These are phyloP conservation scores for Athripsodes cinereus DNA, from an alignment of 2,888 invertebrate genomes.

Conservation along the genomic window DNA sequence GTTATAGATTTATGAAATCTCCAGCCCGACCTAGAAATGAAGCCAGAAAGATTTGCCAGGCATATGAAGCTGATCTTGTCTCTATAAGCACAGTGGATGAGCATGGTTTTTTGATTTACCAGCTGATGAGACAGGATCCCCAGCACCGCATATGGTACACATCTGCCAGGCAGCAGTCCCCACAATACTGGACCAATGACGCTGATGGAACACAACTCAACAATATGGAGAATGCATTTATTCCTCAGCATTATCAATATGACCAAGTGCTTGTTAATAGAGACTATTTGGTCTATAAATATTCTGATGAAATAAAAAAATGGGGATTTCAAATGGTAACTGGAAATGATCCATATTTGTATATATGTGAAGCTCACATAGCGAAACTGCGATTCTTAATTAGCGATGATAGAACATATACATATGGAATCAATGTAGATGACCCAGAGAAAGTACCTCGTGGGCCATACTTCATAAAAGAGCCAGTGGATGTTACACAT, in stretches of 20 bases:
- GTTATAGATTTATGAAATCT: constrained; percentile 86
- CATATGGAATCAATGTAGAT: constrained; percentile 77
- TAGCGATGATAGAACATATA: constrained; percentile 71
- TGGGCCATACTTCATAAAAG: constrained; percentile 83
- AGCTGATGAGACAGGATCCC: constrained; percentile 76
- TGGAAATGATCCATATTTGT: constrained; percentile 70
- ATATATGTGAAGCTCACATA: constrained; percentile 85
- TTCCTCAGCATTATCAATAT: constrained; percentile 53
- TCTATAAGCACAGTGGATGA: constrained; percentile 78
- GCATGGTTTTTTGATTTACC: constrained; percentile 78
- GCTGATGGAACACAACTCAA: constrained; percentile 71
- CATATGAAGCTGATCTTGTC: constrained; percentile 73
- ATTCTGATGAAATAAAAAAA: constrained; percentile 61
- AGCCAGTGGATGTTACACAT: constrained; percentile 78
- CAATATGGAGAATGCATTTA: constrained; percentile 76
- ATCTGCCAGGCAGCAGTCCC: constrained; percentile 67
- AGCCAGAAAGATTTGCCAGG: constrained; percentile 77
- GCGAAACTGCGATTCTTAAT: constrained; percentile 62
- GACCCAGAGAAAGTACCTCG: constrained; percentile 76
- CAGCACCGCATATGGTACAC: constrained; percentile 84
- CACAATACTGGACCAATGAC: constrained; percentile 77
- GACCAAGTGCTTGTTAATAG: constrained; percentile 47
- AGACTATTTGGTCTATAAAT: constrained; percentile 77
- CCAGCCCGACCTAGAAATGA: constrained; percentile 75
- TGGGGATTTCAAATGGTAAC: constrained; percentile 82